These are phyloP conservation scores for Stegostoma tigrinum DNA, from an alignment of 2,113 vertebrate species.

Conservation along the genomic window DNA sequence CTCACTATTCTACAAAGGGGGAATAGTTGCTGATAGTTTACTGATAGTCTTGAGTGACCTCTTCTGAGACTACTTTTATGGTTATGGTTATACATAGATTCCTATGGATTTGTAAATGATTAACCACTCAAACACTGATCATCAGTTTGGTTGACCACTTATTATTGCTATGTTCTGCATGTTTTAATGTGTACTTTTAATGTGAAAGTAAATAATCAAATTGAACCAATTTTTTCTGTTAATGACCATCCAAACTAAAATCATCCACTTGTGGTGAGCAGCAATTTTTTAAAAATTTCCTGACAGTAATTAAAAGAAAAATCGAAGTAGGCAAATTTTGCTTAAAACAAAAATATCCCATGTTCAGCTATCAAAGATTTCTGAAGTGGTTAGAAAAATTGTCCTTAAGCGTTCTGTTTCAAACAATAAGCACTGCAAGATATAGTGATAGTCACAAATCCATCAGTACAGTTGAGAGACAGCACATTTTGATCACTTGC, in stretches of 20 bases:
- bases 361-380: background rate
- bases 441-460: background rate
- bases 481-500: background rate
- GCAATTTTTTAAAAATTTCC: background rate
- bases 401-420: background rate
- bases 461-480: background rate
- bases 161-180: background rate
- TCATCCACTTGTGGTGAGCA: background rate
- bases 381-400: background rate
- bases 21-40: background rate
- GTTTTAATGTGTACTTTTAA: background rate
- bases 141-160: background rate
- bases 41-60: background rate
- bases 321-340: background rate
- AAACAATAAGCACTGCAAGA: background rate
- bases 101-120: background rate
- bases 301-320: background rate
- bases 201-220: background rate
- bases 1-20: background rate
- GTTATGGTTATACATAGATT: background rate
- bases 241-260: background rate
- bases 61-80: background rate
- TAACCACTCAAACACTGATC: background rate
- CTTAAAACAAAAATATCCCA: background rate
- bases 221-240: background rate